A percentile compares a stretch with the other conserved stretches of the same genome.
These are phyloP conservation scores for Araneus ventricosus DNA, from an alignment of 1,140 invertebrate genomes.

Conservation along the genomic window DNA sequence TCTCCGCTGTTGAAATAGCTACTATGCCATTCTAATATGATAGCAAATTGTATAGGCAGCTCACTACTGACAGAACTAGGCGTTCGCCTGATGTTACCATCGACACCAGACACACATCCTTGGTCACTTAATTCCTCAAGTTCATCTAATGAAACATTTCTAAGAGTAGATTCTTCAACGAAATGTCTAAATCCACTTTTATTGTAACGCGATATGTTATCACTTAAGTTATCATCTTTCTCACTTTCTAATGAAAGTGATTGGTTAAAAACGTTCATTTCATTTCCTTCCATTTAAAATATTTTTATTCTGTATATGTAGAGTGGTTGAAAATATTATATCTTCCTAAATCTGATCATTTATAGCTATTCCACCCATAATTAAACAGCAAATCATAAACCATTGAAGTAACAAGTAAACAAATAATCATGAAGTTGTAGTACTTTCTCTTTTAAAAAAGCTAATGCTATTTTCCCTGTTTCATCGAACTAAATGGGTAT, in stretches of 20 bases:
- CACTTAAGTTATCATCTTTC: slow-evolving; percentile 50
- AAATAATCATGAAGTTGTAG: slow-evolving; percentile 51
- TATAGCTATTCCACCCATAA: not conserved
- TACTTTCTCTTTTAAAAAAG: not conserved
- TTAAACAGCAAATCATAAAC: not conserved
- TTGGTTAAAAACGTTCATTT: slow-evolving; percentile 69
- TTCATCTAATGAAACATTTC: slow-evolving; percentile 75
- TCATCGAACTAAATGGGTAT: too few relatives aligned
- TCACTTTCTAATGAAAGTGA: slow-evolving; percentile 50
- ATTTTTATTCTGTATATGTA: not conserved
- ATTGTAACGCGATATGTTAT: slow-evolving; percentile 66
- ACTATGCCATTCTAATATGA: slow-evolving; percentile 62
- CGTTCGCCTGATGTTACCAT: slow-evolving; percentile 63
- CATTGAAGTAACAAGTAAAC: slow-evolving; percentile 35
- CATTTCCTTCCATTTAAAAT: slow-evolving; percentile 62
- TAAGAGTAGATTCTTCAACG: slow-evolving; percentile 71
- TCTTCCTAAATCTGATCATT: not conserved
- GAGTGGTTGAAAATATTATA: not conserved
- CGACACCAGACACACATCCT: slow-evolving; percentile 37
- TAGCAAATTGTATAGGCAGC: slow-evolving; percentile 15
- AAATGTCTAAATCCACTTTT: slow-evolving; percentile 73
- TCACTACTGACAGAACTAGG: slow-evolving; percentile 68
- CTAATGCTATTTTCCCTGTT: not conserved
- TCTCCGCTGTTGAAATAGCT: slow-evolving; percentile 53
- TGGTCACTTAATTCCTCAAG: slow-evolving; percentile 69